Percentiles rank a stretch among this genome's conserved stretches.
phyloP scores from a whole-genome alignment of 1,140 invertebrate species.

The Polypedilum pembai region DNA sequence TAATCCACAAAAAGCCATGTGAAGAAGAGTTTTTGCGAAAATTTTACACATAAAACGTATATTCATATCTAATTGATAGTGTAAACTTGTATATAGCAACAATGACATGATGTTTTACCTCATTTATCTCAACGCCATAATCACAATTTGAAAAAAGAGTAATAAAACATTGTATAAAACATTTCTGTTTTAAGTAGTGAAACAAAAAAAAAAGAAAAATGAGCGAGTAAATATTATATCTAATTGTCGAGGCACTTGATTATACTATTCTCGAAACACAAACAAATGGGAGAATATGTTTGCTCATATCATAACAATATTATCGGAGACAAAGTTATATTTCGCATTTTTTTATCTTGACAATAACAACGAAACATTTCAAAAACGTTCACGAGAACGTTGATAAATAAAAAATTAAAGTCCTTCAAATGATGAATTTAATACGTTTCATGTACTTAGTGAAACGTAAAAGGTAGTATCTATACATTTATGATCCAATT shows the following conservation, averaged over 20 bases:
- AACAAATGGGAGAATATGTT: neutral
- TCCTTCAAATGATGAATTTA: conserved; percentile 12
- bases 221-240: neutral
- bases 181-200: neutral
- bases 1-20: no score
- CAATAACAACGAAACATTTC: neutral
- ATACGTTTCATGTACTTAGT: neutral
- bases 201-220: neutral
- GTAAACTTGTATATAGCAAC: neutral
- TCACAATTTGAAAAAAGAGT: neutral
- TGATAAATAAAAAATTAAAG: neutral
- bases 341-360: neutral
- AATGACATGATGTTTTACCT: conserved; percentile 2
- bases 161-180: neutral
- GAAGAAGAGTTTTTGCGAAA: no score
- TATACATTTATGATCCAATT: conserved; percentile 9
- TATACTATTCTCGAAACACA: neutral
- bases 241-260: conserved; percentile 26
- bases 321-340: neutral
- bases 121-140: neutral
- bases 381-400: neutral
- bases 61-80: neutral
- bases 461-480: neutral
- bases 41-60: no score
- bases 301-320: conserved; percentile 1